These are phyloP conservation scores for Sebastes diaconus DNA, from an alignment of 2,797 vertebrate species.

Conservation along the genomic window DNA sequence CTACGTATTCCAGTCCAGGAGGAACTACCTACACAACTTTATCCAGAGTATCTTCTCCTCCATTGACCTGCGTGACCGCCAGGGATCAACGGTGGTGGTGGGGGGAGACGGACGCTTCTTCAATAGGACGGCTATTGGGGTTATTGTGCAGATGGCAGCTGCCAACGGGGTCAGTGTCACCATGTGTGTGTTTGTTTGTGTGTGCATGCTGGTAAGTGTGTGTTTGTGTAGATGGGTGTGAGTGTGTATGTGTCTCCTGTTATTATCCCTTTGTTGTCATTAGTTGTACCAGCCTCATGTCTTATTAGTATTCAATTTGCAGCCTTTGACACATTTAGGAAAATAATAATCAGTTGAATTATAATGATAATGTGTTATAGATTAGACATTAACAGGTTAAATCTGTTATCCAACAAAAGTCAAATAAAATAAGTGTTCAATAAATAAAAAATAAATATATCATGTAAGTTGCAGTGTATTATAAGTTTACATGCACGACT, in stretches of 20 bases:
- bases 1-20: conserved; percentile 87
- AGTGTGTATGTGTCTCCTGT: not conserved
- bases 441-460: not conserved
- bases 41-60: conserved; percentile 95
- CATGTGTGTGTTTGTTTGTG: conserved; percentile 28
- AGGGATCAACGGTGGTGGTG: conserved; percentile 93
- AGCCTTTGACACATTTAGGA: not conserved
- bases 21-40: conserved; percentile 95
- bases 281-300: not conserved
- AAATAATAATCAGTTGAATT: not conserved
- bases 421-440: not conserved
- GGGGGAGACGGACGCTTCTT: conserved; percentile 97
- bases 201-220: conserved; percentile 7
- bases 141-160: conserved; percentile 96
- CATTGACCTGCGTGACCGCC: conserved; percentile 95
- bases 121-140: conserved; percentile 89
- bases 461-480: not conserved
- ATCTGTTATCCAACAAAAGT: not conserved
- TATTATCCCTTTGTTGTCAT: not conserved
- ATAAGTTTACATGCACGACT: not conserved
- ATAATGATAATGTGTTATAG: not conserved
- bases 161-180: conserved; percentile 96
- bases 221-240: not conserved
- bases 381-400: not conserved
- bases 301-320: not conserved